Conservation (phyloP, 1,140 invertebrate genomes). For the Hormaphis cornu region DNA sequence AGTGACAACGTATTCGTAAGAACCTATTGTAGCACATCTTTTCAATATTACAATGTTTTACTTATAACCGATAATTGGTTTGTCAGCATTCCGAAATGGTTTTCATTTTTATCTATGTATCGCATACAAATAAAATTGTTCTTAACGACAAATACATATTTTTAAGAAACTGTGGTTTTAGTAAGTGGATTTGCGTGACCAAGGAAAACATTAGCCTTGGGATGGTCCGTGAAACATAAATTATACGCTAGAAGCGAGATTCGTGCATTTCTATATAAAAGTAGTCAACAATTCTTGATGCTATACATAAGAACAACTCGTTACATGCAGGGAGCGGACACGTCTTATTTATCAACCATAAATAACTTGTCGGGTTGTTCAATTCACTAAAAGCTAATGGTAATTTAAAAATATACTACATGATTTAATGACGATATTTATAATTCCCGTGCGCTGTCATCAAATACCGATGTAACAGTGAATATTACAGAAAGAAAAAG, state of each 20-base stretch:
- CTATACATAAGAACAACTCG: not conserved
- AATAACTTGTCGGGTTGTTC: not conserved
- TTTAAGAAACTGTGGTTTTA: not conserved
- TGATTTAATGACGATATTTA: not conserved
- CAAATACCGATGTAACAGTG: no score
- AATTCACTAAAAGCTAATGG: slow-evolving; percentile 11
- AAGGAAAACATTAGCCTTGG: not conserved
- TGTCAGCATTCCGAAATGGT: no score
- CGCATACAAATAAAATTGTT: no score
- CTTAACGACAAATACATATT: not conserved
- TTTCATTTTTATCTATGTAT: no score
- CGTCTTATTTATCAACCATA: no score
- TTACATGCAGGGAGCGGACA: not conserved
- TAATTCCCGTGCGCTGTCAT: no score
- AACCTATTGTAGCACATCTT: no score
- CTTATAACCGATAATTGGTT: no score
- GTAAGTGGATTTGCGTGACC: not conserved
- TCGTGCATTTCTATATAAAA: not conserved
- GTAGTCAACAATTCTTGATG: not conserved
- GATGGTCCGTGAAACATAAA: not conserved
- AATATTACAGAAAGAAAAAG: no score
- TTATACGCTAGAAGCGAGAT: not conserved
- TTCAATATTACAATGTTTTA: no score
- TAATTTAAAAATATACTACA: not conserved
- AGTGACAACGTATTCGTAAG: no score